Evolutionary conservation across 2,888 invertebrate species (phyloP).

Genomic region (Torymus texanus): DNA sequence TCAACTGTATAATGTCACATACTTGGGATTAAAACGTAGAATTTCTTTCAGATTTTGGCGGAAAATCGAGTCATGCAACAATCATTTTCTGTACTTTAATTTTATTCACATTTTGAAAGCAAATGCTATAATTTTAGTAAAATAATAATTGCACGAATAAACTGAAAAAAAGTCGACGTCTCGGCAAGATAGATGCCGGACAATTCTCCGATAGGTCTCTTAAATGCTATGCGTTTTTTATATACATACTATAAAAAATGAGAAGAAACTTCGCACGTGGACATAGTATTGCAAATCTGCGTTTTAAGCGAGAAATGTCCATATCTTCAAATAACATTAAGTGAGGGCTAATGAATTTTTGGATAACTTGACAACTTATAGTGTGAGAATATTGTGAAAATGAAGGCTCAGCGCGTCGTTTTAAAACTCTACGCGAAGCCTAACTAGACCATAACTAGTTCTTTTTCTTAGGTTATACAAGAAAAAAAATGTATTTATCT

Average conservation of each 20-base stretch:
- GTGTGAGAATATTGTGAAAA: conserved; percentile 10
- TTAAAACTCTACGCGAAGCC: conserved; percentile 28
- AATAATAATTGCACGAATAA: conserved; percentile 11
- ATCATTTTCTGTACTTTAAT: too few species aligned
- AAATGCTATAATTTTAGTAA: neutral
- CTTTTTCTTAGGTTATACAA: conserved; percentile 34
- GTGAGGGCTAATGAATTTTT: conserved; percentile 1
- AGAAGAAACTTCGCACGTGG: neutral
- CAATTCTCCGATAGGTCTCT: conserved; percentile 14
- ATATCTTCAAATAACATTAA: conserved; percentile 4
- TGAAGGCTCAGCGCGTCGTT: conserved; percentile 27
- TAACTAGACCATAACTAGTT: conserved; percentile 30
- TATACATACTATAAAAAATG: conserved; percentile 9
- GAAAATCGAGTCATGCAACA: too few species aligned
- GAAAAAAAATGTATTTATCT: conserved; percentile 46
- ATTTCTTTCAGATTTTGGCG: too few species aligned
- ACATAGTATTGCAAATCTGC: conserved; percentile 9
- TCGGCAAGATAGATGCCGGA: conserved; percentile 24
- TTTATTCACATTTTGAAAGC: too few species aligned
- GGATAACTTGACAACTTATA: neutral
- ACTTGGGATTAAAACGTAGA: too few species aligned
- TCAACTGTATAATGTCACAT: too few species aligned
- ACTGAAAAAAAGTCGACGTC: conserved; percentile 5
- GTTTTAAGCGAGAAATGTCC: conserved; percentile 22
- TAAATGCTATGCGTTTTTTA: conserved; percentile 37